Conservation (phyloP, 2,888 invertebrate species). For the Rutpela maculata region DNA sequence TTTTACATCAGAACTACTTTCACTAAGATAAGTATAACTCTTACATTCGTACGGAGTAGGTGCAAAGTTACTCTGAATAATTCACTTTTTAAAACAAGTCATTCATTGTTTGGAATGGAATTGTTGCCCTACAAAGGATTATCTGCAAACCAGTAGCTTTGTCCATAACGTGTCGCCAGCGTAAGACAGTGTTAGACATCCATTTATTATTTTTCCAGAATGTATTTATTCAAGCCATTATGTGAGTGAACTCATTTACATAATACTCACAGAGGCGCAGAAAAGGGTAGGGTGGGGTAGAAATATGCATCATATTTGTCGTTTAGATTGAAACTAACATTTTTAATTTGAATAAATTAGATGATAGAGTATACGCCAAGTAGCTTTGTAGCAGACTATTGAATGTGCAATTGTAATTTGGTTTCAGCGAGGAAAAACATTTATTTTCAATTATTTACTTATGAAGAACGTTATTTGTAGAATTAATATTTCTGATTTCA, state of each 20-base stretch:
- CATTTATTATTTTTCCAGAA: slow-evolving; percentile 18
- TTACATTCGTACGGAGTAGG: not conserved
- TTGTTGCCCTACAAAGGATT: slow-evolving; percentile 2
- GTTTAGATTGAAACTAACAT: too few species aligned
- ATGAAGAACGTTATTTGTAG: too few species aligned
- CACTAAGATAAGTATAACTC: not conserved
- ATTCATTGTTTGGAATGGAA: slow-evolving; percentile 4
- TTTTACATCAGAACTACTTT: too few species aligned
- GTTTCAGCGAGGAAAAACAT: too few species aligned
- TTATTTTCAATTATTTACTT: too few species aligned
- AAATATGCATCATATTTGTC: too few species aligned
- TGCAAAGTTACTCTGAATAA: not conserved
- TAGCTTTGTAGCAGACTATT: too few species aligned
- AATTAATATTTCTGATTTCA: too few species aligned
- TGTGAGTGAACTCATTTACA: slow-evolving; percentile 5
- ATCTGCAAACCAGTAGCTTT: slow-evolving; percentile 19
- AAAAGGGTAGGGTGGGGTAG: not conserved
- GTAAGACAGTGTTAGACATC: slow-evolving; percentile 19
- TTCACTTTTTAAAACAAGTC: not conserved
- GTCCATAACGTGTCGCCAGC: slow-evolving; percentile 13
- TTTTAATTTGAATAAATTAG: too few species aligned
- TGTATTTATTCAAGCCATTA: slow-evolving; percentile 10
- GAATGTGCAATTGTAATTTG: too few species aligned
- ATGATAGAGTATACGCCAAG: too few species aligned
- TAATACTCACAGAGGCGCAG: slow-evolving; percentile 5